Base-by-base conservation (phyloP, 2,888 invertebrate species). In the Gari tellinella region DNA sequence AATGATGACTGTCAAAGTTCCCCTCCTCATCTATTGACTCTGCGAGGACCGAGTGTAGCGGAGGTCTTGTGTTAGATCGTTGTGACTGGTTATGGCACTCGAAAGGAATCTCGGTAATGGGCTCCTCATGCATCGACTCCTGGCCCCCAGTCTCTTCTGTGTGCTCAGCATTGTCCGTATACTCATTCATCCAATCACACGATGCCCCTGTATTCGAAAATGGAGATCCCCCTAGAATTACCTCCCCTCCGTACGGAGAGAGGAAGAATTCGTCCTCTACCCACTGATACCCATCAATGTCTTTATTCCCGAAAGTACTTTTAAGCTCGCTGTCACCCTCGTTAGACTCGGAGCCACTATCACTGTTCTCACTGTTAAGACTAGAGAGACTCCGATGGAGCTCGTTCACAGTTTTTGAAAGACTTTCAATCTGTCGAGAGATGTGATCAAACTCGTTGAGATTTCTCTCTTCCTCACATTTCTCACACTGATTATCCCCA, bases 221-320 rank as follows among this genome's bases (percentile, higher is more conserved):
- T 12, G 85, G 82, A n/a, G 78, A 82, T 45, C 75, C 75, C n/a
- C 84, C 85, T 21, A 86, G 84, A 46, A 88, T 85, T 15, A 88
- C 72, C 67, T 87, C 87, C 14, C 88, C 89, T 46, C 85, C 84
- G 63, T 83, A 86, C 0, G 89, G 87, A 3, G 87, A 84, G 45
- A 88, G 65, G 61, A 84, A 88, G 63, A 88, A 88, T 60, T 89
- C 89, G 66, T 89, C 89, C 48, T 88, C 87, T 15, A 84, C 84
- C 89, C 89, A 89, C 25, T 88, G 87, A 52, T 88, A 89, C 1
- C 88, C 89, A 52, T 89, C 88, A 19, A 85, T 76, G 37, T 80
- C 84, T 26, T 81, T 80, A 62, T 82, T 72, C 25, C 78, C 80
- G 15, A 78, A 72, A 23, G 80, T 73, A 63, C 79, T 73, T 40